Percentiles rank a stretch among this genome's conserved stretches.
phyloP scores from a whole-genome alignment of 2,888 invertebrate species.

The Oscheius onirici region DNA sequence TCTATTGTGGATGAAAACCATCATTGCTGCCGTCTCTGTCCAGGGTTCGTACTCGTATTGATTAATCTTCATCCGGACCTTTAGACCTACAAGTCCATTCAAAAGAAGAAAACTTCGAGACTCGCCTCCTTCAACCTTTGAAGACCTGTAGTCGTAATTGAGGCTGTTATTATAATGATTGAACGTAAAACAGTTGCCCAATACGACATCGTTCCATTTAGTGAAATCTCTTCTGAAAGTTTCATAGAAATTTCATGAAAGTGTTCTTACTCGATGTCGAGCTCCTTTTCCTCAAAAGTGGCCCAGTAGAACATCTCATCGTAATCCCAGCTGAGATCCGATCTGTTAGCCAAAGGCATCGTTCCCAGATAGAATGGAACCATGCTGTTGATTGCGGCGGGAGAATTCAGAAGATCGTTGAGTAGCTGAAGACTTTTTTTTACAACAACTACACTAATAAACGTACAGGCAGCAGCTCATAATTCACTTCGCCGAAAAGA shows the following conservation, averaged over 20 bases:
- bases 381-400: constrained; percentile 49
- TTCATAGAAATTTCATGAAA: too few relatives aligned
- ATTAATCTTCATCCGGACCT: constrained; percentile 42
- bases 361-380: constrained; percentile 52
- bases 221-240: constrained; percentile 42
- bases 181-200: constrained; percentile 60
- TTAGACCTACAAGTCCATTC: constrained; percentile 36
- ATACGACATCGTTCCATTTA: constrained; percentile 50
- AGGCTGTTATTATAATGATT: constrained; percentile 42
- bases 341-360: constrained; percentile 28
- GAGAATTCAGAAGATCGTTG: constrained; percentile 48
- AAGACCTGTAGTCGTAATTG: constrained; percentile 36
- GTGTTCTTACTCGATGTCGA: constrained; percentile 38
- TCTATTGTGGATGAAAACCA: constrained; percentile 50
- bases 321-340: constrained; percentile 48
- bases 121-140: constrained; percentile 45
- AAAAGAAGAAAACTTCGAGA: not conserved
- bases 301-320: constrained; percentile 56
- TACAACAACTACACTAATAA: not conserved
- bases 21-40: constrained; percentile 51
- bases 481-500: not conserved
- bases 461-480: not conserved
- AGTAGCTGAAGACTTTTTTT: constrained; percentile 37
- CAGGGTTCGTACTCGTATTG: constrained; percentile 57
- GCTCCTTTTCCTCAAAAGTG: constrained; percentile 49